Evolutionary conservation across 2,888 invertebrate species (phyloP).

Genomic region (Eulithis testata): DNA sequence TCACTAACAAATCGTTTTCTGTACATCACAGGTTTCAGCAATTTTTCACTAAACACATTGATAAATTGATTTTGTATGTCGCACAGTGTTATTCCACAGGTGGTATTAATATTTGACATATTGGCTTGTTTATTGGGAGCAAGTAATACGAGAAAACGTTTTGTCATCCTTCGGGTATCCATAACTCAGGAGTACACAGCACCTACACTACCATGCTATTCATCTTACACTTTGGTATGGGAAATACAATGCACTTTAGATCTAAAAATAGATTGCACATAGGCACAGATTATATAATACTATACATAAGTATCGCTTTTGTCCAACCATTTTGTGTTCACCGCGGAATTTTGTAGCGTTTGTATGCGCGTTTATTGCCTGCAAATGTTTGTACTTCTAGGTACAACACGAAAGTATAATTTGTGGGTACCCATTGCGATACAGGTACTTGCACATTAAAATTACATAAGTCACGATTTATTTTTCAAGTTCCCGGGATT

Average conservation of each 20-base stretch:
- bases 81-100: conserved; percentile 30
- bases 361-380: conserved; percentile 4
- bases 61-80: conserved; percentile 56
- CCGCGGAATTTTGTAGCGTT: conserved; percentile 2
- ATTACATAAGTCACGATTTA: conserved; percentile 32
- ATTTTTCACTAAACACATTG: conserved; percentile 59
- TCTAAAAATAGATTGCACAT: conserved; percentile 65
- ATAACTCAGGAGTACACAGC: conserved; percentile 78
- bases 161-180: conserved; percentile 71
- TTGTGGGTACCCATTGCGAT: neutral
- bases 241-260: conserved; percentile 73
- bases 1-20: conserved; percentile 73
- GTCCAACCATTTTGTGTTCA: conserved; percentile 35
- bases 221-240: conserved; percentile 60
- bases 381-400: conserved; percentile 1
- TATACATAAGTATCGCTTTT: conserved; percentile 47
- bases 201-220: conserved; percentile 75
- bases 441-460: neutral
- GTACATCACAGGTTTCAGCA: conserved; percentile 58
- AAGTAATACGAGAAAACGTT: conserved; percentile 53
- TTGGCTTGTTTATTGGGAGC: conserved; percentile 19
- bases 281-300: no score
- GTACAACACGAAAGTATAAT: conserved; percentile 2
- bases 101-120: conserved; percentile 8
- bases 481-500: conserved; percentile 40